Base-by-base conservation (phyloP, 1,140 invertebrate species). In the Aricia agestis region DNA sequence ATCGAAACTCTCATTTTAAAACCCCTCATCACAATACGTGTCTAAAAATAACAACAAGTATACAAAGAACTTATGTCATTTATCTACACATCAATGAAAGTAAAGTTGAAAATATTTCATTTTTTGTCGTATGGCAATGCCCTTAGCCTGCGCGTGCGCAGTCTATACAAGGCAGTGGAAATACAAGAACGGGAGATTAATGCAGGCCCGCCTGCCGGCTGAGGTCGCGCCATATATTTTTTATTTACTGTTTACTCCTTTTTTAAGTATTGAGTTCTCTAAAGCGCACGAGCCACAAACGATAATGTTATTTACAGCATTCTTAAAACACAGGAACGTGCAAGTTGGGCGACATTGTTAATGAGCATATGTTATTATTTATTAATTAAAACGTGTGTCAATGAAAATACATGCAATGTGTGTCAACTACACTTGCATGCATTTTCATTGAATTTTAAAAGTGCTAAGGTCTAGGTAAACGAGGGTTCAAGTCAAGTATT, bases 171-270 rank as follows among this genome's bases (percentile, higher is more conserved):
- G 86, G 88, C 74, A 80, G 76, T 79, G 83, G 80, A 87, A 84
- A 81, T 86, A 89, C 86, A 85, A 89, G 85, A 89, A 83, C 86
- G 71, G 80, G 86, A 88, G 83, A 85, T 85, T 85, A 86, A 87
- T 87, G 78, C 81, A 76, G 77, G 76, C 76, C 79, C 78, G 77
- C 76, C 76, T 78, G 76, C 76, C 78, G 68, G 57, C 68, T 83
- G 82, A 87, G 83, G 85, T 78, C 82, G 79, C 70, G 71, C 72
- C 79, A 73, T 82, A 84, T 82, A 80, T 85, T 78, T 85, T 84
- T 84, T 83, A 79, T 81, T 85, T 82, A 84, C 82, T 84, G 80
- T 83, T 79, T 78, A 83, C 77, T 82, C 83, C 77, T 79, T 77
- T 76, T 63, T 45, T 72, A 74, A 77, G 75, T 76, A 76, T 68